Evolutionary conservation across 2,113 vertebrate species (phyloP).

Genomic region (Lates calcarifer): DNA sequence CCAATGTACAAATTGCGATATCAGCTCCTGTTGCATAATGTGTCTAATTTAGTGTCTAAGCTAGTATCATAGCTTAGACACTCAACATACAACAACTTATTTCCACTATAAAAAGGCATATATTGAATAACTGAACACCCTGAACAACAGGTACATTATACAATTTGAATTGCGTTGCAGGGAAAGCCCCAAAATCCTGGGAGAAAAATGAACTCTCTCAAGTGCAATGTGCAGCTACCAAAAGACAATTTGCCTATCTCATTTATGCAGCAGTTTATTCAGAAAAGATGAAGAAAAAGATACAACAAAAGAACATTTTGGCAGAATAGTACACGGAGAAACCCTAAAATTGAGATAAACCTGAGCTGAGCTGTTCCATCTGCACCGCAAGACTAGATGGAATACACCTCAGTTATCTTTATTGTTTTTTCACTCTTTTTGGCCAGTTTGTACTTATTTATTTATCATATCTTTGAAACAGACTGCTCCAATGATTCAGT

Average conservation of each 20-base stretch:
- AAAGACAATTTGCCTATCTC: not conserved
- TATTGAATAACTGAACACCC: not conserved
- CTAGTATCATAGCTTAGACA: not conserved
- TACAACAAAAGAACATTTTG: not conserved
- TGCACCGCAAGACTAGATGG: not conserved
- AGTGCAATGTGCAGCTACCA: not conserved
- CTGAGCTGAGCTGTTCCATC: not conserved
- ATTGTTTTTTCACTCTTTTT: not conserved
- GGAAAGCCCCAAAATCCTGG: not conserved
- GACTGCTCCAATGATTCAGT: not conserved
- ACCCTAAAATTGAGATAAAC: not conserved
- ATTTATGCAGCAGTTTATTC: not conserved
- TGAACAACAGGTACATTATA: not conserved
- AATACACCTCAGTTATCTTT: not conserved
- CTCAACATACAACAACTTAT: not conserved
- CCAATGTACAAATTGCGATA: not conserved
- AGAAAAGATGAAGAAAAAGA: not conserved
- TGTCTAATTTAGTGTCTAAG: slow-evolving; percentile 19
- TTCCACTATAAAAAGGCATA: not conserved
- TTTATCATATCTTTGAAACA: not conserved
- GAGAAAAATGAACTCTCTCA: not conserved
- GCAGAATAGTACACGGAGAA: not conserved
- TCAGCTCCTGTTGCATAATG: slow-evolving; percentile 19
- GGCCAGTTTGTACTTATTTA: not conserved
- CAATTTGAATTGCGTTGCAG: not conserved